Evolutionary conservation across 2,797 vertebrate genomes (phyloP).

Genomic region (Perodicticus potto): DNA sequence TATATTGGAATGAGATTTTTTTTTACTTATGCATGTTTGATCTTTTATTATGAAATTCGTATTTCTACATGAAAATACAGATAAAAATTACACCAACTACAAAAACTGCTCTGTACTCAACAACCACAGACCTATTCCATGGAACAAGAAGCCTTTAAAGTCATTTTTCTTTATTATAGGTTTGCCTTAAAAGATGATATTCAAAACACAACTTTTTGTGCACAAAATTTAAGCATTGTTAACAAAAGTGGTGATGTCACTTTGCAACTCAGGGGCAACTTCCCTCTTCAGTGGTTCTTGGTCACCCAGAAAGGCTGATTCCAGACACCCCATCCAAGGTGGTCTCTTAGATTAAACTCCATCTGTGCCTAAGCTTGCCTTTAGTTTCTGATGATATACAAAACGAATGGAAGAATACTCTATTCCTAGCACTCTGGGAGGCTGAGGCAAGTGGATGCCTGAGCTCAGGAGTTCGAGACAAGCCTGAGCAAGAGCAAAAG

Average conservation of each 20-base stretch:
- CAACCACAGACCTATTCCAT: not conserved
- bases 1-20: not conserved
- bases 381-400: not conserved
- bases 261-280: accelerated
- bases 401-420: not conserved
- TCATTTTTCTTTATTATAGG: not conserved
- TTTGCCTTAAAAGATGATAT: not conserved
- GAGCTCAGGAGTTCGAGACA: too few species aligned
- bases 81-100: conserved; percentile 31
- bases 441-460: too few species aligned
- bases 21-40: conserved; percentile 18
- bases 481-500: too few species aligned
- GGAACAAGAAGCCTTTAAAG: not conserved
- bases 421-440: not conserved
- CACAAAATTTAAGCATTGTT: not conserved
- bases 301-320: accelerated
- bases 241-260: not conserved
- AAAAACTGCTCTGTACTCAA: not conserved
- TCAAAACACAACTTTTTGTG: not conserved
- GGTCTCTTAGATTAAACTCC: not conserved
- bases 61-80: conserved; percentile 35
- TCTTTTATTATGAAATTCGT: conserved; percentile 28
- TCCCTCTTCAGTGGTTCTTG: not conserved
- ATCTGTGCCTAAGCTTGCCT: not conserved
- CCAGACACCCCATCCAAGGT: accelerated